Base-by-base conservation (phyloP, 2,888 invertebrate species). In the Callinectes sapidus region DNA sequence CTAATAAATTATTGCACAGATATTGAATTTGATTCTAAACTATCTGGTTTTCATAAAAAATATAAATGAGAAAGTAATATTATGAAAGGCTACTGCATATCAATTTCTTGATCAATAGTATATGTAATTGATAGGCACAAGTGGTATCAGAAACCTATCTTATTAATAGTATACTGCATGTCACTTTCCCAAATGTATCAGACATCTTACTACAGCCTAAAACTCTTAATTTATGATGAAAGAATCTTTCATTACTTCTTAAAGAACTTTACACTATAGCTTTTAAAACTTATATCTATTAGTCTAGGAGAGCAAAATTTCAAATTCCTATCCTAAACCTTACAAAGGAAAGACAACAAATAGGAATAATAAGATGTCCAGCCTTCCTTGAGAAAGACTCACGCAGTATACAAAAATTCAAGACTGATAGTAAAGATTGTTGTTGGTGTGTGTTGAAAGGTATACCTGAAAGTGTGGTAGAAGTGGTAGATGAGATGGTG, bases 401-500 rank as follows among this genome's bases (percentile, higher is more conserved):
- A 81, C 54, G 48, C 81, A 92, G 90, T 85, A 89, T 48, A 61
- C 89, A 90, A 61, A 39, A 28, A 23, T 16, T 81, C 32, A 81
- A 89, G 16, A 66, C n/a, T 35, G 86, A 18, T 48, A 87, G 86
- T 32, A 48, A 89, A 81, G 89, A 85, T 89, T 85, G 81, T 66
- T 89, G 89, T 89, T 86, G 86, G 85, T 91, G 93, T 93, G 91
- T 92, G 90, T 90, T 55, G 61, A 85, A 28, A 85, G 94, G 90
- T 93, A 91, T 92, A 92, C 91, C 91, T 94, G 92, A 90, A 87
- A 81, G 89, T 92, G 93, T 90, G 54, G 92, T 90, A 81, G 94
- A 92, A 90, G 91, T 90, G 91, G 91, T 94, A 91, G 93, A 61
- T 61, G 92, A 81, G 71, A 81, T 48, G 88, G 89, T 91, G 91